Evolutionary conservation across 2,113 vertebrate species (phyloP), one percentile per base, ranked within the genome.

Genomic region (Sarotherodon lohbergeri): DNA sequence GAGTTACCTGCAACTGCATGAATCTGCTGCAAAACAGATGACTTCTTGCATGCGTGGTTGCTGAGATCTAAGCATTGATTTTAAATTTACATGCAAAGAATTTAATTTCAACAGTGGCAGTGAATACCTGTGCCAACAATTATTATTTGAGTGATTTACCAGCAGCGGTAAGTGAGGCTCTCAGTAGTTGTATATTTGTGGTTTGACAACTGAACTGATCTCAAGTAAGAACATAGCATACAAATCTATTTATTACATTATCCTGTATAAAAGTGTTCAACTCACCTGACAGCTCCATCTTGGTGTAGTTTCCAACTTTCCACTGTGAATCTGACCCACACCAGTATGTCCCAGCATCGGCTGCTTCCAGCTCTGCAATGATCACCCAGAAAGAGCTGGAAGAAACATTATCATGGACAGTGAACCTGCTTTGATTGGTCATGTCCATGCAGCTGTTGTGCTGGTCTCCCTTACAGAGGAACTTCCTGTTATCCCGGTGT

Each of bases 331-430:
- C 87, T 59, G 93, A 91, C 6, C 87, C 84, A 89, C 93, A 94
- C 91, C 91, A 94, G 90, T 90, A 94, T 14, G 73, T 90, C 46
- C 87, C 93, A 80, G 87, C 81, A 19, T 94, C 91, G 7, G 5
- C 36, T 81, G 63, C 87, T 86, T 56, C 80, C 81, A 93, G n/a
- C 71, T 83, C 34, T 24, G 56, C n/a, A 80, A 91, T 81, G 1
- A 2, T 90, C 39, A 94, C 90, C 4, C 1, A 39, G 87, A 94
- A 94, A 13, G 32, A 82, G 71, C 50, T 73, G 63, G 56, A 86
- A 10, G 89, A 24, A 27, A 17, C 9, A 2, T 87, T 7, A 2
- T 89, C 76, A 11, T 86, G 79, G 48, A 87, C 76, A 1, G 32
- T 80, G 80, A 94, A 92, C 41, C 90, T 80, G 55, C 13, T 71